A percentile compares a stretch with the other conserved stretches of the same genome.
These are phyloP conservation scores for Jaculus jaculus DNA, from an alignment of 2,113 vertebrate genomes.

Conservation along the genomic window DNA sequence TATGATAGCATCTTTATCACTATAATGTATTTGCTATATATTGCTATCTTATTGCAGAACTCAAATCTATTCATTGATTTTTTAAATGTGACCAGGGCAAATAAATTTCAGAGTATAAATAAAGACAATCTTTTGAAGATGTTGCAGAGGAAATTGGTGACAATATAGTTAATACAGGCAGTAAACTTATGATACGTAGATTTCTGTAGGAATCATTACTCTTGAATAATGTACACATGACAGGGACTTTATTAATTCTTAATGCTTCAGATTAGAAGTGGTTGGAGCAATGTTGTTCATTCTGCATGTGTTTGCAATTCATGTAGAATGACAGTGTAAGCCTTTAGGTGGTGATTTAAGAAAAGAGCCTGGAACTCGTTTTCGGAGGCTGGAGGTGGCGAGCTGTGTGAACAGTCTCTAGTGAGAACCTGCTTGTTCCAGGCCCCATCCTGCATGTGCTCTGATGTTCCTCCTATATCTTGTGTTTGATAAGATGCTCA, in stretches of 20 bases:
- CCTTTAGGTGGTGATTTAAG: slow-evolving; percentile 51
- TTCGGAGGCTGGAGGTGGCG: slow-evolving; percentile 38
- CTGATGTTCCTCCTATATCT: slow-evolving; percentile 65
- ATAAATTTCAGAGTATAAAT: slow-evolving; percentile 77
- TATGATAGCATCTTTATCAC: background rate
- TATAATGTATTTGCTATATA: slow-evolving; percentile 14
- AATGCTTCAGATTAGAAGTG: slow-evolving; percentile 70
- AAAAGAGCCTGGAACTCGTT: slow-evolving; percentile 49
- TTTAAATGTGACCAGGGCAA: slow-evolving; percentile 76
- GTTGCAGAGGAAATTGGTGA: slow-evolving; percentile 65
- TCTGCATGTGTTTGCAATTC: slow-evolving; percentile 50
- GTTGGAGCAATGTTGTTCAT: slow-evolving; percentile 59
- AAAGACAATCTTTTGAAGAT: slow-evolving; percentile 53
- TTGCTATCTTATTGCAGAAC: background rate
- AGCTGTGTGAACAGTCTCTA: slow-evolving; percentile 49
- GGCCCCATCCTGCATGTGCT: slow-evolving; percentile 12
- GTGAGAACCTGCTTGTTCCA: slow-evolving; percentile 45
- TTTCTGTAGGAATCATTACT: slow-evolving; percentile 72
- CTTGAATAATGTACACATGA: slow-evolving; percentile 68
- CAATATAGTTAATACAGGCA: slow-evolving; percentile 75
- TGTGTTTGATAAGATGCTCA: slow-evolving; percentile 41
- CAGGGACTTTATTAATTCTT: slow-evolving; percentile 77
- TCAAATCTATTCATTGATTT: slow-evolving; percentile 78
- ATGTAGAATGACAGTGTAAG: background rate
- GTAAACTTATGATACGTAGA: slow-evolving; percentile 64